Evolutionary conservation across 2,797 vertebrate species (phyloP).

Genomic region (Benthosema pterotum): DNA sequence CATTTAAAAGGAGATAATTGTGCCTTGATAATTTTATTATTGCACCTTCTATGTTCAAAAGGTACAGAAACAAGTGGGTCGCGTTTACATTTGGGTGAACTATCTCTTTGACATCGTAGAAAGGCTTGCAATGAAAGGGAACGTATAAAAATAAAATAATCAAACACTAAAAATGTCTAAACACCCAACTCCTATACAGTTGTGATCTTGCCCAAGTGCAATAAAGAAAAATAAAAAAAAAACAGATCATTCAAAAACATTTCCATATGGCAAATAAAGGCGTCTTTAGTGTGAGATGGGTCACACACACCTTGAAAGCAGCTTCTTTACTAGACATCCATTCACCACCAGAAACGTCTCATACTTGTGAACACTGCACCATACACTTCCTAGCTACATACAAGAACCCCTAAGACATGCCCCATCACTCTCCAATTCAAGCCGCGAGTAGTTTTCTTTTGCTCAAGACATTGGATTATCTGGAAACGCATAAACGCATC

Average conservation of each 20-base stretch:
- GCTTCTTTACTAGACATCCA: conserved; percentile 48
- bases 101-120: conserved; percentile 53
- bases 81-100: conserved; percentile 25
- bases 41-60: conserved; percentile 1
- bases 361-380: conserved; percentile 42
- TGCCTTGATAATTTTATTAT: conserved; percentile 11
- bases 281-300: conserved; percentile 37
- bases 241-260: conserved; percentile 16
- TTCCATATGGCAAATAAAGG: conserved; percentile 55
- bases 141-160: conserved; percentile 46
- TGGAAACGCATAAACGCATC: conserved; percentile 48
- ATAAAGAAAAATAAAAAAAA: conserved; percentile 2
- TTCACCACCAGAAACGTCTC: conserved; percentile 41
- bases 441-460: conserved; percentile 39
- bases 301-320: conserved; percentile 45
- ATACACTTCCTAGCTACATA: conserved; percentile 47
- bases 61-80: conserved; percentile 20
- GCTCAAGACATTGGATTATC: conserved; percentile 48
- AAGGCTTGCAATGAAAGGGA: conserved; percentile 52
- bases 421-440: conserved; percentile 22
- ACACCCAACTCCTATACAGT: conserved; percentile 31
- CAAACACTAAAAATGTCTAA: conserved; percentile 40
- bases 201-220: conserved; percentile 23
- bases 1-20: background rate
- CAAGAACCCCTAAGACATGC: conserved; percentile 47